A percentile compares a stretch with the other conserved stretches of the same genome.
Evolutionary conservation across 2,113 vertebrate species (phyloP).

Genomic region (Elachura formosa): DNA sequence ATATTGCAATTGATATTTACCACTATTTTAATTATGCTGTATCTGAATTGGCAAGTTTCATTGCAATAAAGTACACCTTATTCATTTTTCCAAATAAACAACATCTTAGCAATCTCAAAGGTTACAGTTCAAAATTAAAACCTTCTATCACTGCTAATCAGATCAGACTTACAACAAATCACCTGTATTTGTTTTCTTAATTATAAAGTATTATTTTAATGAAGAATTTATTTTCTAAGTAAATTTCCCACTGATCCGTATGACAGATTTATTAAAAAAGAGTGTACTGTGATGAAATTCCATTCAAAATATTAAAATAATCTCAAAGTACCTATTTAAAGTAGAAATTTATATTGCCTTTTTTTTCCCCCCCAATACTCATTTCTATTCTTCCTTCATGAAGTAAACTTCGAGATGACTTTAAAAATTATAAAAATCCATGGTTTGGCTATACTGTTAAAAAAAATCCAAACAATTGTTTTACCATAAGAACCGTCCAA

Average conservation of each 20-base stretch:
- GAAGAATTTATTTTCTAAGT: background rate
- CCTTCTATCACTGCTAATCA: background rate
- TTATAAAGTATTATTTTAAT: background rate
- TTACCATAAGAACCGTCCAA: background rate
- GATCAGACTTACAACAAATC: background rate
- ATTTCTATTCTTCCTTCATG: background rate
- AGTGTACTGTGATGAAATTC: background rate
- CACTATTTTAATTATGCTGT: conserved; percentile 65
- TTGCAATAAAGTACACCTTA: conserved; percentile 50
- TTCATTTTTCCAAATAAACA: conserved; percentile 12
- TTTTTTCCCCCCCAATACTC: background rate
- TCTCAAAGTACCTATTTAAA: background rate
- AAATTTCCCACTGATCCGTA: background rate
- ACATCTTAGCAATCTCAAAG: conserved; percentile 4
- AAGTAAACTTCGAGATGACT: background rate
- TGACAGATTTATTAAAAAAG: background rate
- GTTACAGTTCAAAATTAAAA: conserved; percentile 32
- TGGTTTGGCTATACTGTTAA: background rate
- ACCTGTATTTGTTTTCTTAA: background rate
- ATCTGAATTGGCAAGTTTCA: conserved; percentile 65
- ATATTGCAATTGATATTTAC: conserved; percentile 61
- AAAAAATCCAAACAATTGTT: background rate
- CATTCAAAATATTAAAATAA: background rate
- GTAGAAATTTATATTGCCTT: background rate
- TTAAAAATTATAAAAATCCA: background rate